Base-by-base conservation (phyloP, 2,797 vertebrate species). In the Gephyroberyx darwinii region DNA sequence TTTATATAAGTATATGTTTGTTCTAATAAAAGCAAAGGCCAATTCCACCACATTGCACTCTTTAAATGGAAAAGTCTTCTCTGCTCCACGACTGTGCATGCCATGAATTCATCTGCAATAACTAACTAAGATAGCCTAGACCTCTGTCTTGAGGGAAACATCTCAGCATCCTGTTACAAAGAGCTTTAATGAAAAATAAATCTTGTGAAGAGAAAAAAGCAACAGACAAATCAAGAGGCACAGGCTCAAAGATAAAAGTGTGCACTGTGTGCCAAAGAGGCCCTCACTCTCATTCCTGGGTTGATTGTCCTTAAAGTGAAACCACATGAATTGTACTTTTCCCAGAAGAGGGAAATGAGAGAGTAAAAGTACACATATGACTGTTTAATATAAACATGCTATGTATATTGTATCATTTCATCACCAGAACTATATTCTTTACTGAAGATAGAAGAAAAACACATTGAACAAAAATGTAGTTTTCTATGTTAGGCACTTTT, bases 401-500 rank as follows among this genome's bases (percentile, higher is more conserved):
- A 58, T 19, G 9, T 19, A 39, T 13, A 57, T 37, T 57, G n/a
- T 39, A 20, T 19, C 19, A 26, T 53, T 30, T 39, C 19, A 65
- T 52, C 48, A 52, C 16, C 52, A 56, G 53, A 33, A n/a, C 17
- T 19, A 13, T 13, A 6, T 50, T 50, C n/a, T 22, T 55, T 10
- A 20, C 3, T 48, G 12, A 33, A 20, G 1, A 9, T 4, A 65
- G 10, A 51, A 78, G n/a, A 26, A 87, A 51, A 80, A 82, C 0
- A 55, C 71, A 68, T 26, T 17, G 10, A 26, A 52, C 57, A 81
- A 64, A 26, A 8, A 72, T 14, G 48, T 89, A 26, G 77, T 90
- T 88, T 91, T 92, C 88, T 92, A 92, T 91, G 89, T 91, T 92
- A 93, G 92, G 90, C 89, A 94, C 90, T 93, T 95, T 95, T 92